These are phyloP conservation scores for Magallana nippona DNA, from an alignment of 2,888 invertebrate genomes.

Conservation along the genomic window DNA sequence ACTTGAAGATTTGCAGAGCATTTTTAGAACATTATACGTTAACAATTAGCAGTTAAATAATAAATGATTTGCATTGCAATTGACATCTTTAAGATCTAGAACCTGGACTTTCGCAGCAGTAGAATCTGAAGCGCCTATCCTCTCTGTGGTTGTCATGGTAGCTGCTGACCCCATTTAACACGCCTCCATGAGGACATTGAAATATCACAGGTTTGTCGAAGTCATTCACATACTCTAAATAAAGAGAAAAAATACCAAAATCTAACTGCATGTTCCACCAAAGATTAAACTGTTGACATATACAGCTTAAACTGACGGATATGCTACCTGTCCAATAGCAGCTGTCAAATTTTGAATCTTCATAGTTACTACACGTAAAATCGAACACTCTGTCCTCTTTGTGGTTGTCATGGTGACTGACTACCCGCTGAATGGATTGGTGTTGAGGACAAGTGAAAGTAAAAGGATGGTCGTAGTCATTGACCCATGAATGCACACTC, in stretches of 20 bases:
- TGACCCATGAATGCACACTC: constrained; percentile 35
- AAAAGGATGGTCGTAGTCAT: constrained; percentile 44
- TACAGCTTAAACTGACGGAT: neutral
- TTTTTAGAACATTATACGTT: too few species aligned
- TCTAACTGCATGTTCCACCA: too few species aligned
- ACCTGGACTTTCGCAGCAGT: constrained; percentile 53
- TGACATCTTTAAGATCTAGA: neutral
- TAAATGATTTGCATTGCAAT: too few species aligned
- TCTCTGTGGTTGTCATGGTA: constrained; percentile 55
- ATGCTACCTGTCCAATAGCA: constrained; percentile 46
- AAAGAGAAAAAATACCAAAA: neutral
- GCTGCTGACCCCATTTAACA: constrained; percentile 55
- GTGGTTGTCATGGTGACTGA: constrained; percentile 48
- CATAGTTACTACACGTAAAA: constrained; percentile 20
- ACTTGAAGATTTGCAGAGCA: too few species aligned
- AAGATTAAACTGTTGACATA: too few species aligned
- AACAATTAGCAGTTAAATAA: too few species aligned
- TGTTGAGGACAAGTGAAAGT: constrained; percentile 43
- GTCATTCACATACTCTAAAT: constrained; percentile 55
- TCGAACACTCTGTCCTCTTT: constrained; percentile 47
- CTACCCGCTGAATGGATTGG: constrained; percentile 35
- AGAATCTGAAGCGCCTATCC: constrained; percentile 56
- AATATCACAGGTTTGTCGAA: constrained; percentile 49
- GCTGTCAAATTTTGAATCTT: neutral
- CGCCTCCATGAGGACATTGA: constrained; percentile 51